Conservation (phyloP, 2,113 vertebrate genomes). For the Amazona vittata region DNA sequence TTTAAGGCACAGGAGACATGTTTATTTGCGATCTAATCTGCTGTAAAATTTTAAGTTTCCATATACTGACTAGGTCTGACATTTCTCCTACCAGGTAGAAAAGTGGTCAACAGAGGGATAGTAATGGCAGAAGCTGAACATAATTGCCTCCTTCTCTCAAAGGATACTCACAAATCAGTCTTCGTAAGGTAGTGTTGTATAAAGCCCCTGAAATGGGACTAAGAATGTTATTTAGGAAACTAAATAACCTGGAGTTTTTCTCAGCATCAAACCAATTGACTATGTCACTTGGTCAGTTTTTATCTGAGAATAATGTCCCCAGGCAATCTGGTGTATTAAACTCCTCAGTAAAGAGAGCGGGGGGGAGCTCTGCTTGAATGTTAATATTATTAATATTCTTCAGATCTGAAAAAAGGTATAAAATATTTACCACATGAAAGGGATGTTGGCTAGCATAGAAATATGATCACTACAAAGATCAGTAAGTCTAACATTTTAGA, state of each 20-base stretch:
- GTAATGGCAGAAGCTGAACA: neutral
- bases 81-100: neutral
- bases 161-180: neutral
- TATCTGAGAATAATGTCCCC: neutral
- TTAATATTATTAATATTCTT: neutral
- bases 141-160: neutral
- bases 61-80: neutral
- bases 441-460: neutral
- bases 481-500: neutral
- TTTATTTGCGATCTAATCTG: neutral
- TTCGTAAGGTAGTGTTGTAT: neutral
- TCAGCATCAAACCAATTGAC: neutral
- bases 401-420: neutral
- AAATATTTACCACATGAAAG: neutral
- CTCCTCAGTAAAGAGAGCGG: neutral
- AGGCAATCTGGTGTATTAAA: neutral
- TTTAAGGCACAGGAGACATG: neutral
- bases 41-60: neutral
- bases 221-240: neutral
- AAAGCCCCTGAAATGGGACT: slow-evolving; percentile 6
- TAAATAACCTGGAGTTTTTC: neutral
- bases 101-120: neutral
- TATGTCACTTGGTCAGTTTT: neutral
- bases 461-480: neutral
- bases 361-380: neutral